phyloP scores from a whole-genome alignment of 2,888 invertebrate genomes.

The Acrobasis consociella region DNA sequence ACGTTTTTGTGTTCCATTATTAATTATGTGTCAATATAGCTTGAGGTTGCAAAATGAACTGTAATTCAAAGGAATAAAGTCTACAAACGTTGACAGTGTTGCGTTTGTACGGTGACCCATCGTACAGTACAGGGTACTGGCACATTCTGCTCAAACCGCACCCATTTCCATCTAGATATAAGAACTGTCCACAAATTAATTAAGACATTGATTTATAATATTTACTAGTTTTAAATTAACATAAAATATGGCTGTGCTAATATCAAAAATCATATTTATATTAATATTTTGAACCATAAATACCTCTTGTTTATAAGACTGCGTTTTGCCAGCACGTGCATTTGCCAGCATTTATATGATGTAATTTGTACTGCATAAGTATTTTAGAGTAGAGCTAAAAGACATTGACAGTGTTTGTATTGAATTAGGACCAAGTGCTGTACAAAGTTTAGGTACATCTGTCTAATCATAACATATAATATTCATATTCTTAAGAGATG shows the following conservation, averaged over 20 bases:
- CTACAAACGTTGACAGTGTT: too few relatives aligned
- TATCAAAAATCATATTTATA: slow-evolving; percentile 76
- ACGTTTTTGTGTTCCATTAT: too few relatives aligned
- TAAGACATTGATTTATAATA: slow-evolving; percentile 32
- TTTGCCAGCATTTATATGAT: slow-evolving; percentile 42
- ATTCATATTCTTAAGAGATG: too few relatives aligned
- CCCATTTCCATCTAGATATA: slow-evolving; percentile 45
- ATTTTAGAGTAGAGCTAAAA: background rate
- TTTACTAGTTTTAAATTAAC: slow-evolving; percentile 48
- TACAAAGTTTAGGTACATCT: background rate
- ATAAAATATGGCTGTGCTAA: slow-evolving; percentile 79
- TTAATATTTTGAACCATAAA: slow-evolving; percentile 69
- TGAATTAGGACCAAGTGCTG: background rate
- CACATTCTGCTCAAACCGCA: slow-evolving; percentile 56
- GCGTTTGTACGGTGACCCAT: background rate
- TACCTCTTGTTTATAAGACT: slow-evolving; percentile 77
- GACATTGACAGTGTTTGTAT: background rate
- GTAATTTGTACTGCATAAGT: slow-evolving; percentile 6
- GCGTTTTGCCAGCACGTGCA: slow-evolving; percentile 58
- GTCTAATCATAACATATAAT: too few relatives aligned
- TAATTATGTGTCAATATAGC: too few relatives aligned
- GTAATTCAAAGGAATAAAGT: too few relatives aligned
- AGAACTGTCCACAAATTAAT: slow-evolving; percentile 32
- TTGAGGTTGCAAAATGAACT: too few relatives aligned
- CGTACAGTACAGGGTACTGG: slow-evolving; percentile 63